Percentiles rank a stretch among this genome's conserved stretches.
phyloP scores from a whole-genome alignment of 2,797 vertebrate genomes.

The Cryptoprocta ferox region DNA sequence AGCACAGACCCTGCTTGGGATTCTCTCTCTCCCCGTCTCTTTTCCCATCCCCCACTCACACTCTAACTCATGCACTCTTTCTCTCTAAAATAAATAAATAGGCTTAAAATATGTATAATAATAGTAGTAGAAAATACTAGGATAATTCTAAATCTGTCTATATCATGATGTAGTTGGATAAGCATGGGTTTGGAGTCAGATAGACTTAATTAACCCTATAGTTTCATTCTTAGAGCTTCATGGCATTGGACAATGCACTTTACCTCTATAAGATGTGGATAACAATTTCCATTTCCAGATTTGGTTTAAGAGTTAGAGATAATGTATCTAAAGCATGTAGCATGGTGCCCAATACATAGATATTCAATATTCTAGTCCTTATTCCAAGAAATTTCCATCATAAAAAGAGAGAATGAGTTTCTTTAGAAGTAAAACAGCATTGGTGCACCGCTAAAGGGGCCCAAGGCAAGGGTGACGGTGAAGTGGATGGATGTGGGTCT shows the following conservation, averaged over 20 bases:
- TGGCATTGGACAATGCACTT: background rate
- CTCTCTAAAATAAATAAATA: too few species aligned
- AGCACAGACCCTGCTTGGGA: too few species aligned
- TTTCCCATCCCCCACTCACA: too few species aligned
- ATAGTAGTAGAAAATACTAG: conserved; percentile 2
- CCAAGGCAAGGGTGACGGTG: background rate
- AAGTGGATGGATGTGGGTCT: background rate
- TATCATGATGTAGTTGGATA: background rate
- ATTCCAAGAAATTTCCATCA: conserved; percentile 28
- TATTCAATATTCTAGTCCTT: background rate
- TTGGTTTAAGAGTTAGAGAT: conserved; percentile 57
- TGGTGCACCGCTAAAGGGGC: background rate
- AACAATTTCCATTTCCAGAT: conserved; percentile 33
- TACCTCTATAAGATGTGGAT: background rate
- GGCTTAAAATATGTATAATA: background rate
- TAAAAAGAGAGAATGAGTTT: conserved; percentile 25
- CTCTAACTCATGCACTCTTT: too few species aligned
- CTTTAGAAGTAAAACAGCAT: background rate
- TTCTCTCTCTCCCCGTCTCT: too few species aligned
- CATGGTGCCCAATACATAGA: background rate
- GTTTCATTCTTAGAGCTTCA: background rate
- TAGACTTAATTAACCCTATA: background rate
- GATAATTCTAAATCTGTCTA: conserved; percentile 55
- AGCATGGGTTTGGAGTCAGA: background rate
- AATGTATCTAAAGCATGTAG: conserved; percentile 29